These are phyloP conservation scores for Glyphotaelius pellucidus DNA, from an alignment of 2,888 invertebrate species.

Conservation along the genomic window DNA sequence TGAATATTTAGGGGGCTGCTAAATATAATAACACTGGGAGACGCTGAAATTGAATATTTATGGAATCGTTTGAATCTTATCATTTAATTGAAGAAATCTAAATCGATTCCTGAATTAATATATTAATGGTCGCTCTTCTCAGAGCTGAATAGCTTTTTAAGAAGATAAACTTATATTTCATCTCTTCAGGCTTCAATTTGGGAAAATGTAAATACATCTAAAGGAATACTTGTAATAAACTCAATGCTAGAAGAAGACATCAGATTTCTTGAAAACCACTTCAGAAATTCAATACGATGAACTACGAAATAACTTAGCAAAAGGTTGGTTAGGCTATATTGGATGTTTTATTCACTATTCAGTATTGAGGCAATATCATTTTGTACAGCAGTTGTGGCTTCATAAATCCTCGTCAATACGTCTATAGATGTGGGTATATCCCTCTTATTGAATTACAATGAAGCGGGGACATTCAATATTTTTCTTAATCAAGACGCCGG, in stretches of 20 bases:
- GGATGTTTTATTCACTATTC: neutral
- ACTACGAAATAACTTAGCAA: neutral
- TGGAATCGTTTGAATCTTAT: conserved; percentile 3
- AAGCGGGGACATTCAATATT: neutral
- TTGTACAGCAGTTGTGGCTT: neutral
- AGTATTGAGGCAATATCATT: neutral
- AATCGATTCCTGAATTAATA: conserved; percentile 17
- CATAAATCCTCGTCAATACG: neutral
- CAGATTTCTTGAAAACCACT: neutral
- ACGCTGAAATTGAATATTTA: conserved; percentile 16
- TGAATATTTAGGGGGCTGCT: conserved; percentile 17
- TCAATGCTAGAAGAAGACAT: neutral
- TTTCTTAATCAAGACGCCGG: neutral
- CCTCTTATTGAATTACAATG: neutral
- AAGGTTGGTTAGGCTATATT: neutral
- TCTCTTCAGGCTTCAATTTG: neutral
- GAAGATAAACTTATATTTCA: neutral
- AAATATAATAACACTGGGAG: conserved; percentile 12
- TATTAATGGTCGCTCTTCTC: neutral
- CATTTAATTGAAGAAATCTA: conserved; percentile 26
- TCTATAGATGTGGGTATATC: neutral
- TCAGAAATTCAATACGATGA: neutral
- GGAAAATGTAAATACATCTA: neutral
- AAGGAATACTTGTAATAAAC: neutral
- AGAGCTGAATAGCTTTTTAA: neutral